phyloP scores from a whole-genome alignment of 1,140 invertebrate species.

The Drosophila ogumai region DNA sequence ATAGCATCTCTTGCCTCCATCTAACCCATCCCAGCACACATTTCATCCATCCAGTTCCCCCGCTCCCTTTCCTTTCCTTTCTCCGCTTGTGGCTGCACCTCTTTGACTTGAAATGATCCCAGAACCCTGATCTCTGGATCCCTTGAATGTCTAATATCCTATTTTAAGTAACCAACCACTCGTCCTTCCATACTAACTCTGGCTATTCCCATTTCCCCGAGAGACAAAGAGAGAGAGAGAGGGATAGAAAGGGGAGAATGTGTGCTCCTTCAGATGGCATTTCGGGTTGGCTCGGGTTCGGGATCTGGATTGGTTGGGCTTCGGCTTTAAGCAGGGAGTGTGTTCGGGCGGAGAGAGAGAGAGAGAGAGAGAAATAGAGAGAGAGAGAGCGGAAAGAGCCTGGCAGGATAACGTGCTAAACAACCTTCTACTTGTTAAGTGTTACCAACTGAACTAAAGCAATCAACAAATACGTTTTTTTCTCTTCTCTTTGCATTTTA shows the following conservation, averaged over 20 bases:
- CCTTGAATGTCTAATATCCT: neutral
- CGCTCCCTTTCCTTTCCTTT: neutral
- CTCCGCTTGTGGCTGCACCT: slow-evolving; percentile 7
- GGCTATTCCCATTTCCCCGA: slow-evolving; percentile 2
- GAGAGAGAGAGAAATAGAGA: neutral
- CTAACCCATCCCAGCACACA: neutral
- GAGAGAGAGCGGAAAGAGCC: slow-evolving; percentile 21
- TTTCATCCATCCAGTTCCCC: neutral
- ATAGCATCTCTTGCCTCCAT: neutral
- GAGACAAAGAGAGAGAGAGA: slow-evolving; percentile 1
- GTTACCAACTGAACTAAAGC: slow-evolving; percentile 78
- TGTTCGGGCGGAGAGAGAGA: slow-evolving; percentile 3
- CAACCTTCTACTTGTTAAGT: slow-evolving; percentile 60
- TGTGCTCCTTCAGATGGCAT: slow-evolving; percentile 8
- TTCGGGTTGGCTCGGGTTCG: slow-evolving; percentile 12
- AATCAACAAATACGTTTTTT: slow-evolving; percentile 71
- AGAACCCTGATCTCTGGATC: neutral
- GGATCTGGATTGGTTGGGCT: slow-evolving; percentile 13
- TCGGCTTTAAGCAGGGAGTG: neutral
- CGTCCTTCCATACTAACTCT: slow-evolving; percentile 8
- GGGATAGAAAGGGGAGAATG: neutral
- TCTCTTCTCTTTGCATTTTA: slow-evolving; percentile 81
- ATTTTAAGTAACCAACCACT: slow-evolving; percentile 17
- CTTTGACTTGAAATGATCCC: neutral
- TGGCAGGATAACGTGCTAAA: slow-evolving; percentile 7